Evolutionary conservation across 2,888 invertebrate species (phyloP).

Genomic region (Chaetoderma sp.): DNA sequence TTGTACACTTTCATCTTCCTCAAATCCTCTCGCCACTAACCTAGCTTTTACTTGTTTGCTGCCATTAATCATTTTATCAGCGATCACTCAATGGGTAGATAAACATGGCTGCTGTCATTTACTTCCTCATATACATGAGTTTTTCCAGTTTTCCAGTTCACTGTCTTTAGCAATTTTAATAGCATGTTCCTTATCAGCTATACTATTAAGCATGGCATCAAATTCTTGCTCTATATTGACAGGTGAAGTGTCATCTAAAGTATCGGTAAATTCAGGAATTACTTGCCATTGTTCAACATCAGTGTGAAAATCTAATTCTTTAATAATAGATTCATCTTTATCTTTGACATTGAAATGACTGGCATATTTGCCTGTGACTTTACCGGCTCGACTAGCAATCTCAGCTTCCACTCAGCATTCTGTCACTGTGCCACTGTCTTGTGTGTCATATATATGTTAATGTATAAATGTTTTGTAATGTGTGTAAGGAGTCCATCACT

Average conservation of each 20-base stretch:
- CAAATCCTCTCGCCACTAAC: not conserved
- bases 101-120: not conserved
- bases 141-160: not conserved
- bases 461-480: too few relatives aligned
- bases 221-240: not conserved
- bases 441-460: too few relatives aligned
- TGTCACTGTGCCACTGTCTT: too few relatives aligned
- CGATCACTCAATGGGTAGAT: not conserved
- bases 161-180: not conserved
- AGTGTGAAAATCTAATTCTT: slow-evolving; percentile 4
- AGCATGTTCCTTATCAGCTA: not conserved
- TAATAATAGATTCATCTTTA: not conserved
- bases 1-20: not conserved
- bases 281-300: not conserved
- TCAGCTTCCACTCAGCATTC: not conserved
- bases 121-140: not conserved
- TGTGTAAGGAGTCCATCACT: too few relatives aligned
- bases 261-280: not conserved
- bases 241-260: not conserved
- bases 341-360: not conserved
- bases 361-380: slow-evolving; percentile 1
- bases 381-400: slow-evolving; percentile 3
- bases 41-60: not conserved
- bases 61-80: not conserved
- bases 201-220: not conserved